Evolutionary conservation across 2,797 vertebrate species (phyloP).

Genomic region (Siniperca undulata): DNA sequence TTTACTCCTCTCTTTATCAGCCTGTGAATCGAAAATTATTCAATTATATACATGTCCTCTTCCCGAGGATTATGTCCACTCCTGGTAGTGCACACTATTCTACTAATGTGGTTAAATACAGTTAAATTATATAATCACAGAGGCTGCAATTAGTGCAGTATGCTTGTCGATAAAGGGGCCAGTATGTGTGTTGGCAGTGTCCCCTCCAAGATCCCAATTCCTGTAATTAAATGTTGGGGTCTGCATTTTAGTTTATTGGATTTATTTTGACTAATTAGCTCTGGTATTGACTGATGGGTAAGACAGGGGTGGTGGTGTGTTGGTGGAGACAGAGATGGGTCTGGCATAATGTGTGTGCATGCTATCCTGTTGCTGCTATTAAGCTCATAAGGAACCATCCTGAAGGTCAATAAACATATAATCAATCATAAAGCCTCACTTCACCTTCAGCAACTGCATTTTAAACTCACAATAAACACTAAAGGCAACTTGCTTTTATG

Average conservation of each 20-base stretch:
- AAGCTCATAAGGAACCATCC: constrained; percentile 16
- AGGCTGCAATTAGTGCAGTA: constrained; percentile 71
- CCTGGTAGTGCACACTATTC: constrained; percentile 60
- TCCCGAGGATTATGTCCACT: constrained; percentile 57
- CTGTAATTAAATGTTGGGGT: constrained; percentile 79
- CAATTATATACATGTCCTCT: constrained; percentile 77
- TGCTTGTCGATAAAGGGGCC: constrained; percentile 70
- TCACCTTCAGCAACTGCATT: constrained; percentile 14
- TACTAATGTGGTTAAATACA: constrained; percentile 82
- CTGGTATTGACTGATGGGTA: constrained; percentile 72
- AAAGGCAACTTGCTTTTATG: constrained; percentile 1
- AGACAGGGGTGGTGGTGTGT: constrained; percentile 72
- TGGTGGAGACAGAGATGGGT: constrained; percentile 55
- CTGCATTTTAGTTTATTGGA: constrained; percentile 82
- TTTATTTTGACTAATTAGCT: constrained; percentile 77
- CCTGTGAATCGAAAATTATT: constrained; percentile 70
- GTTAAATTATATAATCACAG: constrained; percentile 80
- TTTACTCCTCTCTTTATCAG: constrained; percentile 62
- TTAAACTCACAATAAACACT: constrained; percentile 8
- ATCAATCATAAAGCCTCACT: constrained; percentile 31
- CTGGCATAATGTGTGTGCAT: constrained; percentile 41
- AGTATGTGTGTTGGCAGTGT: constrained; percentile 71
- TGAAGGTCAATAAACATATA: constrained; percentile 41
- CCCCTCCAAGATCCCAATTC: constrained; percentile 71
- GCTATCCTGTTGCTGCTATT: constrained; percentile 30